Evolutionary conservation across 2,113 vertebrate genomes (phyloP), one percentile per base, ranked within the genome.

Genomic region (Malurus melanocephalus): DNA sequence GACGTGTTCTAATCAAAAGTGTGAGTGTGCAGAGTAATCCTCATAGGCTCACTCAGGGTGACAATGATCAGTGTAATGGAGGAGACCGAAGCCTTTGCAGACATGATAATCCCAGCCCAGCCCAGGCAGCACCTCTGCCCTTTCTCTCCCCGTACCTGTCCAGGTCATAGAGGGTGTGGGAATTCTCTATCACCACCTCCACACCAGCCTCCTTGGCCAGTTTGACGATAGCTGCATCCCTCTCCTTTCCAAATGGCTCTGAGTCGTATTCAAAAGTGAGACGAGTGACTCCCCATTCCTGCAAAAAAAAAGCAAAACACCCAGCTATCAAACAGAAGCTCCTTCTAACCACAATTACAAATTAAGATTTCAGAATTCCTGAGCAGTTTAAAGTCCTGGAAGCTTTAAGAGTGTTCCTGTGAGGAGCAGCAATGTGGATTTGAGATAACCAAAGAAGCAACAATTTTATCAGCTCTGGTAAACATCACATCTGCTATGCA

Each of bases 231-330:
- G 99, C 98, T 1, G 98, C 98, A 52, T 99, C 99, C 40, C 99
- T 96, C 86, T 99, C 99, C 95, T 99, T 99, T 67, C 99, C 98
- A 86, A 99, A 99, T 0, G 99, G 99, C 92, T 99, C 99, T 0
- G 99, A 98, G 96, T 99, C 99, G 1, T 98, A 99, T 79, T 99
- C 99, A 35, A 99, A 99, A 4, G 99, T 99, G 87, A 99, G 92
- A 66, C 98, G 97, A 73, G 98, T 99, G 91, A 99, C 98, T 40
- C 98, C 97, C 99, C 99, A 99, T 94, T 99, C 99, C 99, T 99
- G 96, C 18, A 66, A 80, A 52, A 78, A 95, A 72, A 40, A 87
- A 38, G 38, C n/a, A 92, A 72, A 3, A 65, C 4, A 75, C 16
- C 21, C 18, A 82, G 42, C 18, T 52, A 55, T 93, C 87, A 93